Evolutionary conservation across 2,797 vertebrate species (phyloP).

Genomic region (Lates japonicus): DNA sequence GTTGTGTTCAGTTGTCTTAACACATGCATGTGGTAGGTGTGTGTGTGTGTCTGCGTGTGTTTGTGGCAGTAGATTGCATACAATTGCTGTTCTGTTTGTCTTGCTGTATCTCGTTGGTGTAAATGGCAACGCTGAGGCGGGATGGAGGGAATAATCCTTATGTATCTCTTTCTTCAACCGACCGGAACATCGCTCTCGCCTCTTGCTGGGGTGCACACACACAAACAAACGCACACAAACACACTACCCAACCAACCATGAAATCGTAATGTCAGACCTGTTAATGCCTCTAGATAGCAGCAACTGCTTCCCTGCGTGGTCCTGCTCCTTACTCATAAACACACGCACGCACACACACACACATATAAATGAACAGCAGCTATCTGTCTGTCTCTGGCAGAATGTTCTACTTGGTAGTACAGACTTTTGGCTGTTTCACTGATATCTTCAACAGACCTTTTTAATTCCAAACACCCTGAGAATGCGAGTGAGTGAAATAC

Average conservation of each 20-base stretch:
- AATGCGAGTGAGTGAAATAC: conserved; percentile 31
- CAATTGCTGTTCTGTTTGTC: conserved; percentile 60
- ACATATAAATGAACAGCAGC: conserved; percentile 52
- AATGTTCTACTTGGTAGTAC: conserved; percentile 50
- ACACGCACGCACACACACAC: conserved; percentile 35
- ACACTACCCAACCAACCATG: conserved; percentile 75
- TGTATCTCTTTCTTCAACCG: conserved; percentile 81
- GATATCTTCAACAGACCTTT: conserved; percentile 43
- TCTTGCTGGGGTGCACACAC: conserved; percentile 61
- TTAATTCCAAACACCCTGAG: no score
- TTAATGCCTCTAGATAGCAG: conserved; percentile 81
- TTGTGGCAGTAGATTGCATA: conserved; percentile 43
- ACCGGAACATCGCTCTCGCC: conserved; percentile 68
- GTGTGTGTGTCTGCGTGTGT: conserved; percentile 13
- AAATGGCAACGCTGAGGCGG: conserved; percentile 63
- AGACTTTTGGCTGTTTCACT: conserved; percentile 49
- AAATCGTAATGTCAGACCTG: conserved; percentile 85
- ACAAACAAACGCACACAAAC: conserved; percentile 56
- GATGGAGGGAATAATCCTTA: conserved; percentile 73
- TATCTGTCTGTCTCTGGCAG: conserved; percentile 65
- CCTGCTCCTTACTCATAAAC: conserved; percentile 40
- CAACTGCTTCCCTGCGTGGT: conserved; percentile 58
- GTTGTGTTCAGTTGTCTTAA: conserved; percentile 36
- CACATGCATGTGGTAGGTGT: background rate
- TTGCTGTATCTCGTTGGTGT: conserved; percentile 63